These are phyloP conservation scores for Conger conger DNA, from an alignment of 2,113 vertebrate species.

Conservation along the genomic window DNA sequence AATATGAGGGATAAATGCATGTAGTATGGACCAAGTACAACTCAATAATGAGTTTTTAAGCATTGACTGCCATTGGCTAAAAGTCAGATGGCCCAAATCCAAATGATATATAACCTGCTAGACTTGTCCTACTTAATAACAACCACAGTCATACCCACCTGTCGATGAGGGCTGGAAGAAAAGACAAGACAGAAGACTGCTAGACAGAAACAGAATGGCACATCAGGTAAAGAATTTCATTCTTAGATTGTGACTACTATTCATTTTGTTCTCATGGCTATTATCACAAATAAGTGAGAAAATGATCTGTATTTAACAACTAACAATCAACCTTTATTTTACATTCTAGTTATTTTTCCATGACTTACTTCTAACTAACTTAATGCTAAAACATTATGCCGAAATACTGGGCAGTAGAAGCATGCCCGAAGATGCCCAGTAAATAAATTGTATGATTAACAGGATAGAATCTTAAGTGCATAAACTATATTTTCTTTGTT, in stretches of 20 bases:
- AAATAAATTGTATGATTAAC: background rate
- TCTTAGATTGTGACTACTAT: background rate
- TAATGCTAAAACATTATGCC: no score
- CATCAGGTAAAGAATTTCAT: constrained; percentile 52
- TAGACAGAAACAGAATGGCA: constrained; percentile 53
- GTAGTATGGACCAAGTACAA: no score
- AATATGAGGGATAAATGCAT: no score
- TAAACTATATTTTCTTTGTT: background rate
- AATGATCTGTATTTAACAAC: no score
- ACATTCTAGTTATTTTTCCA: no score
- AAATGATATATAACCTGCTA: constrained; percentile 23
- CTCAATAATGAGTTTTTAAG: no score
- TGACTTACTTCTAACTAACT: no score
- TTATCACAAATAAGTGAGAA: background rate
- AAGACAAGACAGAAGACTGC: constrained; percentile 3
- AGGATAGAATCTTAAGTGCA: background rate
- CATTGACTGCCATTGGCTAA: no score
- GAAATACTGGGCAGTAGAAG: no score
- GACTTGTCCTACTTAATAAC: constrained; percentile 47
- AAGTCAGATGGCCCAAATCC: constrained; percentile 23
- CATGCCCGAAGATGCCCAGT: no score
- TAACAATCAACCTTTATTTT: no score
- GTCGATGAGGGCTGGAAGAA: background rate
- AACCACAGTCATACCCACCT: background rate
- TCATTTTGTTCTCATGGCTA: background rate